Evolutionary conservation across 1,140 invertebrate genomes (phyloP).

Genomic region (Protaetia brevitarsis): DNA sequence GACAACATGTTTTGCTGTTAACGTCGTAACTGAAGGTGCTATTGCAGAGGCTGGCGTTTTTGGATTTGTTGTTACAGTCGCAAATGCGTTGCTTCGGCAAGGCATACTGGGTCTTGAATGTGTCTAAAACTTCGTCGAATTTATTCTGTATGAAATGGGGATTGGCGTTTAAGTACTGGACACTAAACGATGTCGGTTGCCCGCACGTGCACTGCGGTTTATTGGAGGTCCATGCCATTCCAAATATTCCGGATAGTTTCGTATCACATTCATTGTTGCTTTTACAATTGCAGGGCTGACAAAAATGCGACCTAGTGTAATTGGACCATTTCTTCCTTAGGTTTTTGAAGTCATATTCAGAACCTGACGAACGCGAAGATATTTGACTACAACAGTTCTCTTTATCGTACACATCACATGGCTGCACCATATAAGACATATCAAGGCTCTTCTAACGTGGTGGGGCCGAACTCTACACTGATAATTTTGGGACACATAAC

Average conservation of each 20-base stretch:
- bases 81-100: not conserved
- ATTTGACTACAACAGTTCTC: not conserved
- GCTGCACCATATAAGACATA: constrained; percentile 12
- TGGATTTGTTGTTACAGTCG: not conserved
- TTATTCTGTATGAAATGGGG: not conserved
- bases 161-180: not conserved
- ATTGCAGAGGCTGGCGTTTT: not conserved
- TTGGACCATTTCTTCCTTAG: not conserved
- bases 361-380: not conserved
- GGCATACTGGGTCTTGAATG: not conserved
- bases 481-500: too few relatives aligned
- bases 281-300: not conserved
- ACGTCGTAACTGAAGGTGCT: not conserved
- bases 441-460: not conserved
- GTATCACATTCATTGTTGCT: not conserved
- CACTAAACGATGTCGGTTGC: not conserved
- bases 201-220: not conserved
- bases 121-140: not conserved
- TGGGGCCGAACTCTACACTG: not conserved
- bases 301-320: not conserved
- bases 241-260: not conserved
- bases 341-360: not conserved
- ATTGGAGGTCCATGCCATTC: not conserved
- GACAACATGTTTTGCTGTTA: not conserved
- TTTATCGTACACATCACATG: constrained; percentile 6